Evolutionary conservation across 1,140 invertebrate species (phyloP), one percentile per base, ranked within the genome.

Genomic region (Onthophagus taurus): DNA sequence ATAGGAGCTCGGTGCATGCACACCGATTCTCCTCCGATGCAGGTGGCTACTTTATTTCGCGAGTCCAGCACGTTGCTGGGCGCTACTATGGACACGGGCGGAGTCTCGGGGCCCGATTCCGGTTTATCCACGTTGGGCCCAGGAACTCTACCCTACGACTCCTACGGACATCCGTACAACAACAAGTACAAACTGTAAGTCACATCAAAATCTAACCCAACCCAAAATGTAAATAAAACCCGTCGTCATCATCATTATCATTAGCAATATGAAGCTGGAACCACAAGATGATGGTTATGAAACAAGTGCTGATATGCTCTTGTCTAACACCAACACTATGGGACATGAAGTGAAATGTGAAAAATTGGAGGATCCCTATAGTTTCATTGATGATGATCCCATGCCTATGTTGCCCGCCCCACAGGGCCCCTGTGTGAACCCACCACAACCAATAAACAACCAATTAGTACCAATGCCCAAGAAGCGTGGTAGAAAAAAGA

Each of bases 211-310:
- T 36, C 45, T 5, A 43, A 13, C 12, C 24, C 37, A 30, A 33
- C 43, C 30, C 51, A 34, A n/a, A n/a, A n/a, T n/a, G n/a, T 6
- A 12, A 14, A 31, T 9, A 31, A 9, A 4, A 12, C 2, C 11
- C 29, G 3, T 8, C 29, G n/a, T 31, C 4, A 12, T 5, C 29
- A 6, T 31, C 29, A 14, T 33, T 33, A 8, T 13, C 23, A 9
- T 12, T 49, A 65, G 63, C 35, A 65, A 63, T 45, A 77, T 77
- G 63, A 80, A 81, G 57, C 72, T 80, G 55, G 84, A 86, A 66
- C 77, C 76, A 50, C 75, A 83, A 59, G 85, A 89, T 72, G 85
- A 89, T 69, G 84, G 84, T 48, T 87, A 87, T 70, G 85, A 89
- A 70, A 87, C 84, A 49, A 81, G 81, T 69, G 83, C 80, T 55